Percentiles rank a stretch among this genome's conserved stretches.
Conservation (phyloP, 2,113 vertebrate genomes). For the Lutjanus erythropterus region DNA sequence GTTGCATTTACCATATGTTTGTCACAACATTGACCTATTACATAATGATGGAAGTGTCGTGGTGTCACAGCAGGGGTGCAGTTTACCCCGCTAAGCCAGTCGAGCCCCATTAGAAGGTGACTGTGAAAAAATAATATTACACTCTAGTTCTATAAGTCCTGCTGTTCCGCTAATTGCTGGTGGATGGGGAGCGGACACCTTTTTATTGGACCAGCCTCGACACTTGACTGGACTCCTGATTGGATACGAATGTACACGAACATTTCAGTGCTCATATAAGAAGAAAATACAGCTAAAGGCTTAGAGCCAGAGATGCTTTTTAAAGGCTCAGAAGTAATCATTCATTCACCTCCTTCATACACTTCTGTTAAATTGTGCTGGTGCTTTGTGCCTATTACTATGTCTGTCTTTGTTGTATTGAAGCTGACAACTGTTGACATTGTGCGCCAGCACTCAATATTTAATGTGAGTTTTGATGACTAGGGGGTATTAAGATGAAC, state of each 20-base stretch:
- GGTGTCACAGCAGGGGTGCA: not conserved
- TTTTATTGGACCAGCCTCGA: not conserved
- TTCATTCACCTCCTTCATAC: not conserved
- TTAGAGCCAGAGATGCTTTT: not conserved
- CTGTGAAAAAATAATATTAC: not conserved
- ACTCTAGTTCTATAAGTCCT: not conserved
- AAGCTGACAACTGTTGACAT: not conserved
- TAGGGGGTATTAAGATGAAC: not conserved
- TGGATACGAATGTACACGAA: not conserved
- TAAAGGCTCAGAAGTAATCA: not conserved
- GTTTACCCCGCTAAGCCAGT: constrained; percentile 1
- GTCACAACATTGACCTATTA: constrained; percentile 6
- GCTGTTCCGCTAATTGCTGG: not conserved
- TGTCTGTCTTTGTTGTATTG: not conserved
- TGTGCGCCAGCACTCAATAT: not conserved
- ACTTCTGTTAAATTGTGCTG: not conserved
- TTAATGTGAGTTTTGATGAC: not conserved
- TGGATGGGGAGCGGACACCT: not conserved
- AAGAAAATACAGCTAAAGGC: too few relatives aligned
- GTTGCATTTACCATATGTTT: constrained; percentile 38
- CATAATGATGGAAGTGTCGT: constrained; percentile 21
- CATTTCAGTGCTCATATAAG: not conserved
- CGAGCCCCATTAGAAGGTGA: not conserved
- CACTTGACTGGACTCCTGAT: not conserved
- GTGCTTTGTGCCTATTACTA: not conserved